Conservation (phyloP, 1,140 invertebrate species). For the Pseudomyrmex cubaensis region DNA sequence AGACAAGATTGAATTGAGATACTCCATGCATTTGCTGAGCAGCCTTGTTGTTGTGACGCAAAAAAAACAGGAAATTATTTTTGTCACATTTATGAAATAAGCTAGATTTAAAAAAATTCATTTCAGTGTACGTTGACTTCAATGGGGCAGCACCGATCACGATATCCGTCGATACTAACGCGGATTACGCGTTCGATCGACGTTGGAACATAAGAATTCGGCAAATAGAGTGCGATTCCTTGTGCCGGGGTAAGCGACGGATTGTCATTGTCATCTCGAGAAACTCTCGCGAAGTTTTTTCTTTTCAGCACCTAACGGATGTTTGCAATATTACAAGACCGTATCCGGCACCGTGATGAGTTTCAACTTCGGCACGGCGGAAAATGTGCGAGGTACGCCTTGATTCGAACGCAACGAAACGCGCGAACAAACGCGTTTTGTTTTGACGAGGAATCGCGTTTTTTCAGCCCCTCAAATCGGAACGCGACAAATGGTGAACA, state of each 20-base stretch:
- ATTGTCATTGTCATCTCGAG: conserved; percentile 8
- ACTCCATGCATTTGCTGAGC: no score
- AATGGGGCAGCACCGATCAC: conserved; percentile 88
- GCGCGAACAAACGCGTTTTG: not conserved
- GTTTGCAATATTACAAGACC: conserved; percentile 91
- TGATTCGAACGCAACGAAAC: not conserved
- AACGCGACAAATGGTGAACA: conserved; percentile 90
- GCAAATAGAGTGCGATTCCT: conserved; percentile 90
- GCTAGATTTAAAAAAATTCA: conserved; percentile 12
- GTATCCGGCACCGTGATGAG: conserved; percentile 88
- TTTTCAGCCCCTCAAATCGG: conserved; percentile 81
- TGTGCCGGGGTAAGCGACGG: conserved; percentile 85
- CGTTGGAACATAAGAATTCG: conserved; percentile 92
- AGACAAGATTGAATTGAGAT: conserved; percentile 43
- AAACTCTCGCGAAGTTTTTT: not conserved
- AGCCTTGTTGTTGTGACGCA: no score
- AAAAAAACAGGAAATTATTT: no score
- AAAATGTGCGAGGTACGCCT: conserved; percentile 83
- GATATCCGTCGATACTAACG: conserved; percentile 88
- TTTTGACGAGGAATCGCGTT: conserved; percentile 20
- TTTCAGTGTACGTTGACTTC: conserved; percentile 91
- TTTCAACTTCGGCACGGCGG: conserved; percentile 90
- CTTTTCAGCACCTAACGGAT: conserved; percentile 90
- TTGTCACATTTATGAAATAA: not conserved
- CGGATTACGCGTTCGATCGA: conserved; percentile 86